A percentile compares a stretch with the other conserved stretches of the same genome.
phyloP scores from a whole-genome alignment of 2,113 vertebrate genomes.

The Mohoua ochrocephala region DNA sequence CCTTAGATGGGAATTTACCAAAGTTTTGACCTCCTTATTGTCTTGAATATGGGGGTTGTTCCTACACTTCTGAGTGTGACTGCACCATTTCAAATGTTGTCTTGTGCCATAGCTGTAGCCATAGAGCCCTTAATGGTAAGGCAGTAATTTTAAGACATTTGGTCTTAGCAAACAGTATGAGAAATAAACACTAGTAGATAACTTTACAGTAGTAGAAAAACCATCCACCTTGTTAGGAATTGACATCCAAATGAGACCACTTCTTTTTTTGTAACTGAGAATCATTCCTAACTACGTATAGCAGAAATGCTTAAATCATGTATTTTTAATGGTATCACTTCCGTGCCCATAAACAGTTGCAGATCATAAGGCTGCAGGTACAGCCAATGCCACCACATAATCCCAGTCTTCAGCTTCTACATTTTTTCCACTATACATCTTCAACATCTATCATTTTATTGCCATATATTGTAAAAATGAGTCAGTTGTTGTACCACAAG shows the following conservation, averaged over 20 bases:
- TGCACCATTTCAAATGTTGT: background rate
- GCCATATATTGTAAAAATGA: background rate
- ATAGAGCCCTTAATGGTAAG: background rate
- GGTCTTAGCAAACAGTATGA: background rate
- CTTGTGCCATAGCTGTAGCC: background rate
- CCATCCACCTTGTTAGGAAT: background rate
- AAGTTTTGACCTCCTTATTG: background rate
- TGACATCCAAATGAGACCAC: background rate
- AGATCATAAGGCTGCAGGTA: background rate
- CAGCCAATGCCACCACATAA: background rate
- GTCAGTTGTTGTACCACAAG: background rate
- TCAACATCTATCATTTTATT: background rate
- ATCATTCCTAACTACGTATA: background rate
- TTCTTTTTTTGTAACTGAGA: background rate
- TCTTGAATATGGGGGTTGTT: background rate
- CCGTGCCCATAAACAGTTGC: background rate
- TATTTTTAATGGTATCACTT: background rate
- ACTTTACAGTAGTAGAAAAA: background rate
- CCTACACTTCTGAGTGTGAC: background rate
- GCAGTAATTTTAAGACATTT: background rate
- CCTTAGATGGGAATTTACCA: background rate
- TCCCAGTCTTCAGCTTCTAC: background rate
- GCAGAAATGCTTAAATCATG: background rate
- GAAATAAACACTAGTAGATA: background rate
- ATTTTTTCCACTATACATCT: conserved; percentile 24